A percentile compares a stretch with the other conserved stretches of the same genome.
These are phyloP conservation scores for Eupelmus urozonus DNA, from an alignment of 2,888 invertebrate genomes.

Conservation along the genomic window DNA sequence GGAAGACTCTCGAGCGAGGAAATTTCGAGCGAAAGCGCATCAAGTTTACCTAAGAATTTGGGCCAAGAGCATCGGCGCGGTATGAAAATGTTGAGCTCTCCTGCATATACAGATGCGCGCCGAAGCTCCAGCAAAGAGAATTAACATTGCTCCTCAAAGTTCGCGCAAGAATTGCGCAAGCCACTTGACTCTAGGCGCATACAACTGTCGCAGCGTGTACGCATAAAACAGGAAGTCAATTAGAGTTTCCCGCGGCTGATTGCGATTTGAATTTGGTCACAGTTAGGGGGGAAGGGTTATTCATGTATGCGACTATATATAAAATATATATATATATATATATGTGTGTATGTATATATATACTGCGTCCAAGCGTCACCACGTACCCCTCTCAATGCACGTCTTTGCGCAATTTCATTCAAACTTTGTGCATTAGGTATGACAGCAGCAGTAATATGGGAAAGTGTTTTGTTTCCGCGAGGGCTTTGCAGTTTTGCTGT, in stretches of 20 bases:
- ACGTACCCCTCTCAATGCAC: not conserved
- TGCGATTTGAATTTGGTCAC: conserved; percentile 25
- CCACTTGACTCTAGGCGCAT: not conserved
- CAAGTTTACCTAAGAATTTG: conserved; percentile 32
- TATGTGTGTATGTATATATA: not conserved
- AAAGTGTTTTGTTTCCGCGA: too few species aligned
- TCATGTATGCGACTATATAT: too few species aligned
- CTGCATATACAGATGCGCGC: not conserved
- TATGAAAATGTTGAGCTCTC: conserved; percentile 25
- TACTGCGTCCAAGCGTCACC: not conserved
- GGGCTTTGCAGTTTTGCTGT: too few species aligned
- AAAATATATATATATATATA: too few species aligned
- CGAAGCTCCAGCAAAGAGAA: conserved; percentile 35
- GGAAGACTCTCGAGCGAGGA: not conserved
- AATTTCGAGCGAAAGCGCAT: not conserved
- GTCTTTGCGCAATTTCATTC: too few species aligned
- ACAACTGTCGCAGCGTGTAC: too few species aligned
- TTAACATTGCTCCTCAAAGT: conserved; percentile 38
- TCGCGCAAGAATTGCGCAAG: conserved; percentile 19
- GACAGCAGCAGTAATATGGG: too few species aligned
- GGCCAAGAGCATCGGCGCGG: conserved; percentile 15
- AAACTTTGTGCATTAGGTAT: conserved; percentile 9
- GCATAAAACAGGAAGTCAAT: conserved; percentile 20
- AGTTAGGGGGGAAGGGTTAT: too few species aligned
- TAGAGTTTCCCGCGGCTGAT: conserved; percentile 21